Percentiles rank a stretch among this genome's conserved stretches.
These are phyloP conservation scores for Sceloporus tristichus DNA, from an alignment of 2,113 vertebrate species.

Conservation along the genomic window DNA sequence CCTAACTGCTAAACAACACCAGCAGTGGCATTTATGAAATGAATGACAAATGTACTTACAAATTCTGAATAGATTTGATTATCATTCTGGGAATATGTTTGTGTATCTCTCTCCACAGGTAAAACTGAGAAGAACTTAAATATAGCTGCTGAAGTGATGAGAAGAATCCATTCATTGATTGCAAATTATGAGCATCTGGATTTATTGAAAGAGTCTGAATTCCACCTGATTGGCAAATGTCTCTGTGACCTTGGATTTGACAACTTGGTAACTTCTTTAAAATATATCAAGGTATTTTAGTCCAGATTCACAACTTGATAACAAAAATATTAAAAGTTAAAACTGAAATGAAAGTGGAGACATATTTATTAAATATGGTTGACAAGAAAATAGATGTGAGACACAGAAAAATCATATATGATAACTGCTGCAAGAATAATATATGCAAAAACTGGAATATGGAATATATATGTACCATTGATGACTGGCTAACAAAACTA, in stretches of 20 bases:
- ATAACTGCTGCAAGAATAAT: too few relatives aligned
- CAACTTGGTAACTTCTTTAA: conserved; percentile 57
- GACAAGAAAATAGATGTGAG: too few relatives aligned
- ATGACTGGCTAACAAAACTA: too few relatives aligned
- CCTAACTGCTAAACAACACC: neutral
- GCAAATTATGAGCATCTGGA: conserved; percentile 55
- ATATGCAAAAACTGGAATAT: too few relatives aligned
- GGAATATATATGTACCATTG: too few relatives aligned
- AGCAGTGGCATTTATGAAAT: neutral
- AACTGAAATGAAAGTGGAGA: too few relatives aligned
- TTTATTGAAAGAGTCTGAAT: conserved; percentile 57
- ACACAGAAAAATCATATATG: too few relatives aligned
- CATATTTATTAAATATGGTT: too few relatives aligned
- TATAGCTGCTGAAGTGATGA: conserved; percentile 69
- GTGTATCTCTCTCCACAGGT: neutral
- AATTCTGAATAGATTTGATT: neutral
- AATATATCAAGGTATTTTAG: conserved; percentile 45
- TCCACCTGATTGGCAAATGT: conserved; percentile 52
- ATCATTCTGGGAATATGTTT: neutral
- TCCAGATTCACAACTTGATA: too few relatives aligned
- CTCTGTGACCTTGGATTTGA: conserved; percentile 68
- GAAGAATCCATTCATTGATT: conserved; percentile 67
- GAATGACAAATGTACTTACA: neutral
- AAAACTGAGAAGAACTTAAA: conserved; percentile 55
- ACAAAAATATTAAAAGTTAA: too few relatives aligned